Evolutionary conservation across 2,888 invertebrate genomes (phyloP).

Genomic region (Caradrina clavipalpis): DNA sequence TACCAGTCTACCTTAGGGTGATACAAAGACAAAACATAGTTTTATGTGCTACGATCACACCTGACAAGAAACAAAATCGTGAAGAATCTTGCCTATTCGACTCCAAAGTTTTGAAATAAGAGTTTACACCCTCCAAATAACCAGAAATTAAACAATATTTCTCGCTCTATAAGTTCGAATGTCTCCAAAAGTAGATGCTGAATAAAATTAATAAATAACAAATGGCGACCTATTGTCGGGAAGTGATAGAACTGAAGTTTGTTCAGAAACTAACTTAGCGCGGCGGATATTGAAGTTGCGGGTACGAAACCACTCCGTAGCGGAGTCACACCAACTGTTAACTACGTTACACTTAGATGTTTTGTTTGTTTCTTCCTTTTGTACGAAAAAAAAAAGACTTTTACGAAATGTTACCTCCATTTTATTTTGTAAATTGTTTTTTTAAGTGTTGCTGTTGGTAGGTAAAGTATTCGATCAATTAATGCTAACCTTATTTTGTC

Average conservation of each 20-base stretch:
- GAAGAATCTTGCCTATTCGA: background rate
- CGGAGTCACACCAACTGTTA: conserved; percentile 63
- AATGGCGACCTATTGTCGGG: conserved; percentile 52
- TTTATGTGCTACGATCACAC: background rate
- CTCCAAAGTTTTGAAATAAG: no score
- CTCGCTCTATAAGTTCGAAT: conserved; percentile 15
- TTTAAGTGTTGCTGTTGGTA: background rate
- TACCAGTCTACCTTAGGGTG: no score
- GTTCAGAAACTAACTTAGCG: conserved; percentile 61
- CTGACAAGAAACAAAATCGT: background rate
- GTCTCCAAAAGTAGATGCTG: conserved; percentile 16
- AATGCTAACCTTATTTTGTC: no score
- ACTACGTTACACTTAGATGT: conserved; percentile 57
- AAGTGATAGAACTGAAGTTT: conserved; percentile 58
- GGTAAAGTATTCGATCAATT: background rate
- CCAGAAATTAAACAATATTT: conserved; percentile 17
- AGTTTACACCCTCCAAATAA: background rate
- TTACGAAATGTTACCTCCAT: conserved; percentile 6
- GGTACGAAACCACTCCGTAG: conserved; percentile 61
- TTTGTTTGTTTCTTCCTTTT: conserved; percentile 56
- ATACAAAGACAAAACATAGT: no score
- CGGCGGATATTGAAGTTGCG: conserved; percentile 63
- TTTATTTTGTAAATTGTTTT: conserved; percentile 5
- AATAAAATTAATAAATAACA: conserved; percentile 63
- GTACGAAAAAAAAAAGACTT: conserved; percentile 33